These are phyloP conservation scores for Argyresthia albistria DNA, from an alignment of 2,888 invertebrate genomes.

Conservation along the genomic window DNA sequence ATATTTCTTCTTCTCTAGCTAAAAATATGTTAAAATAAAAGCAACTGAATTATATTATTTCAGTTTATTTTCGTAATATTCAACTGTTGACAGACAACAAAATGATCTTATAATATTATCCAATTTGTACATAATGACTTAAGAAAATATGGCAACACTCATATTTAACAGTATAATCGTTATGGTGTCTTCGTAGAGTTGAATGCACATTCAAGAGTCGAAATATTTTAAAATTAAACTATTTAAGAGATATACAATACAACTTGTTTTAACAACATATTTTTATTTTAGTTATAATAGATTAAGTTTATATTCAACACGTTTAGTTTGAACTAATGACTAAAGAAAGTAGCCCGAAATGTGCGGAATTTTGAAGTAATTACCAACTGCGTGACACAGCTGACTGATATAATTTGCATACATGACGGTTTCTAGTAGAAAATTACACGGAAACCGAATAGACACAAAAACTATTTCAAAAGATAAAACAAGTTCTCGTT, in stretches of 20 bases:
- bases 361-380: no score
- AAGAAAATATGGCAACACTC: constrained; percentile 72
- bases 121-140: constrained; percentile 72
- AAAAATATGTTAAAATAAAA: constrained; percentile 21
- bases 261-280: constrained; percentile 1
- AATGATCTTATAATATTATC: constrained; percentile 57
- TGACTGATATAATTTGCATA: no score
- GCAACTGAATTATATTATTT: constrained; percentile 36
- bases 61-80: constrained; percentile 70
- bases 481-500: no score
- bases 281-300: constrained; percentile 1
- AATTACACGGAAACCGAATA: no score
- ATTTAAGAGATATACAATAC: background rate
- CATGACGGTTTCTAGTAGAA: no score
- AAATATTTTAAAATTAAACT: background rate
- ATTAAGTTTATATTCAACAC: constrained; percentile 5
- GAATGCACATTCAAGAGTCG: background rate
- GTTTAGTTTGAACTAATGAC: background rate
- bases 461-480: no score
- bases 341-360: no score
- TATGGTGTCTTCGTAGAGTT: constrained; percentile 19
- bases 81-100: constrained; percentile 73
- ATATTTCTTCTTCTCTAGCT: no score
- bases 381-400: no score
- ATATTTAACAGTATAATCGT: constrained; percentile 64